Base-by-base conservation (phyloP, 1,140 invertebrate species). In the Drosophila bocki region DNA sequence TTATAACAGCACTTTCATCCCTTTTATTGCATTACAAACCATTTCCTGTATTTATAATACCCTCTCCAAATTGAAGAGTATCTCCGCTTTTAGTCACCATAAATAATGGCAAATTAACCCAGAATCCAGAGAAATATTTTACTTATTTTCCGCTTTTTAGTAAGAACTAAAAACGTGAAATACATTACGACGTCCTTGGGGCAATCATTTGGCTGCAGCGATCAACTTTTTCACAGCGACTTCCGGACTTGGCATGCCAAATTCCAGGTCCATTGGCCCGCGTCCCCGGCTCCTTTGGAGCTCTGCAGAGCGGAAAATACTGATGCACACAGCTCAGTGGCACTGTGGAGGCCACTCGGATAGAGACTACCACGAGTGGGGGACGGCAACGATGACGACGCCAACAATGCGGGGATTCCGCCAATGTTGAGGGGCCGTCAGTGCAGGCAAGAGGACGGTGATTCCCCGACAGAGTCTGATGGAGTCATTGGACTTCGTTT, bases 401-500 rank as follows among this genome's bases (percentile, higher is more conserved):
- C 33, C 65, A 44, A 69, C 65, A 67, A 44, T 69, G 65, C 51
- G n/a, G 61, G 42, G 65, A 35, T 42, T 26, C 57, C 35, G 13
- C 26, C 56, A 29, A 29, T 33, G 26, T 13, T 35, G 26, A 39
- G 29, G 58, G 44, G 13, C 9, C 17, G 4, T 11, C 26, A 29
- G 48, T 22, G 26, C 2, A 7, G 6, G 44, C 8, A 12, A 9
- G 6, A 1, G 42, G 15, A 3, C 17, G 7, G 5, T 3, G 44
- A 45, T 59, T n/a, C n/a, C 62, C 41, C 11, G 12, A 15, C 56
- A 64, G 39, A 57, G 48, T 37, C 32, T 35, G 57, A 67, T 64
- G 57, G 48, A 65, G 75, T 79, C 77, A 61, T 79, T 79, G 54
- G 60, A 78, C 68, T 72, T 64, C 54, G 56, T 78, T 71, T 54